phyloP scores from a whole-genome alignment of 2,113 vertebrate genomes.

The Aptenodytes patagonicus region DNA sequence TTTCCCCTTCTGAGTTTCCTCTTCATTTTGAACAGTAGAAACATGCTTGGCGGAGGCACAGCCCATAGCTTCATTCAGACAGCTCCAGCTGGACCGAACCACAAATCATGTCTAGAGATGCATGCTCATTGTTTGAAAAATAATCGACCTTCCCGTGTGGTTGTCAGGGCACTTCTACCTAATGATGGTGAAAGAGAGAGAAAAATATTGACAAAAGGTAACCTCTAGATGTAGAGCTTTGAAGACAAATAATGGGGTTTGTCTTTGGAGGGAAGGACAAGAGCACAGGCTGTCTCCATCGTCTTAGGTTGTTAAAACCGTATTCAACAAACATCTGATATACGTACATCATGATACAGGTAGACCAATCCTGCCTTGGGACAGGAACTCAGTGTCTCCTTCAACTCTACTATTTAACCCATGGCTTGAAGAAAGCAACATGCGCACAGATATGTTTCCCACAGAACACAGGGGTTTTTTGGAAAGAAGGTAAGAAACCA shows the following conservation, averaged over 20 bases:
- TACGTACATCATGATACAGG: not conserved
- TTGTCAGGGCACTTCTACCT: conserved; percentile 39
- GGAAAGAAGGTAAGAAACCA: not conserved
- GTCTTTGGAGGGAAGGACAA: not conserved
- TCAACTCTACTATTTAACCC: not conserved
- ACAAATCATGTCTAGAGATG: conserved; percentile 85
- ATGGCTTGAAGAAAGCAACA: not conserved
- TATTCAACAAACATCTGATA: not conserved
- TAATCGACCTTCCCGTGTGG: conserved; percentile 51
- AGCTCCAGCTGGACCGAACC: conserved; percentile 77
- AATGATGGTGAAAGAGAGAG: not conserved
- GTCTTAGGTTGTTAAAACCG: not conserved
- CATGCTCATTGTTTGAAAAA: conserved; percentile 44
- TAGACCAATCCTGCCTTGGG: not conserved
- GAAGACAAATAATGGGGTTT: not conserved
- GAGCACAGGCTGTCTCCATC: not conserved
- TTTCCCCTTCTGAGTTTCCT: conserved; percentile 94
- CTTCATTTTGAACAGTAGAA: conserved; percentile 97
- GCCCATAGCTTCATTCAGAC: conserved; percentile 97
- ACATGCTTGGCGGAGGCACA: conserved; percentile 99
- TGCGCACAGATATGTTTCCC: not conserved
- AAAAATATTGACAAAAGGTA: not conserved
- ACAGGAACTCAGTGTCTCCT: not conserved
- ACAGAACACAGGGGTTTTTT: not conserved
- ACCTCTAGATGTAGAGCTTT: not conserved